These are phyloP conservation scores for Aptenodytes forsteri DNA, from an alignment of 2,113 vertebrate species.

Conservation along the genomic window DNA sequence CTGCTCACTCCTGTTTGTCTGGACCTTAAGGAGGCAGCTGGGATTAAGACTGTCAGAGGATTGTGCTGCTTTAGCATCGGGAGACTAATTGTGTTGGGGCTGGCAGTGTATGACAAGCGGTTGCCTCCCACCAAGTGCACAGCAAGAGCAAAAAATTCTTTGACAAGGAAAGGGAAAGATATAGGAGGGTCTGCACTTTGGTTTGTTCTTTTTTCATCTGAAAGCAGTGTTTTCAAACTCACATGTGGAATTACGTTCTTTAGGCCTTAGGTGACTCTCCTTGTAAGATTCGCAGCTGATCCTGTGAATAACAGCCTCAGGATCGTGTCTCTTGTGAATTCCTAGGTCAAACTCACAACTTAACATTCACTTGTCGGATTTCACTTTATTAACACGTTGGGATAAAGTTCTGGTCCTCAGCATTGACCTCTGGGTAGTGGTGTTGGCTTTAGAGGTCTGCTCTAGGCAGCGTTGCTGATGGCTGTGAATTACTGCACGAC, in stretches of 20 bases:
- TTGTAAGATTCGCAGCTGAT: neutral
- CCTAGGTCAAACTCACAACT: neutral
- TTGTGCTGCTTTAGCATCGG: neutral
- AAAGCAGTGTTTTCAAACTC: neutral
- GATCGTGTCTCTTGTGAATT: neutral
- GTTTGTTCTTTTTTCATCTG: neutral
- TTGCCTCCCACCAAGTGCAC: neutral
- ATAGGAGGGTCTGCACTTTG: neutral
- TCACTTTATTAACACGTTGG: neutral
- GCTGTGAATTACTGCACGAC: neutral
- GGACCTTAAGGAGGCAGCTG: constrained; percentile 40
- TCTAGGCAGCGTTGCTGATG: neutral
- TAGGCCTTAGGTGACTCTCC: neutral
- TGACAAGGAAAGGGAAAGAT: neutral
- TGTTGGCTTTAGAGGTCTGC: neutral
- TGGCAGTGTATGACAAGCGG: neutral
- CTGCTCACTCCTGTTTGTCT: constrained; percentile 71
- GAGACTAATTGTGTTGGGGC: constrained; percentile 9
- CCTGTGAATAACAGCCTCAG: neutral
- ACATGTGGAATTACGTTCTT: neutral
- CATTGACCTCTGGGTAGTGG: neutral
- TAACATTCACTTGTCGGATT: neutral
- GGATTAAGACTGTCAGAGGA: constrained; percentile 72
- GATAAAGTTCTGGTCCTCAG: neutral
- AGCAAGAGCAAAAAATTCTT: neutral